Evolutionary conservation across 2,888 invertebrate genomes (phyloP).

Genomic region (Cyaniris semiargus): DNA sequence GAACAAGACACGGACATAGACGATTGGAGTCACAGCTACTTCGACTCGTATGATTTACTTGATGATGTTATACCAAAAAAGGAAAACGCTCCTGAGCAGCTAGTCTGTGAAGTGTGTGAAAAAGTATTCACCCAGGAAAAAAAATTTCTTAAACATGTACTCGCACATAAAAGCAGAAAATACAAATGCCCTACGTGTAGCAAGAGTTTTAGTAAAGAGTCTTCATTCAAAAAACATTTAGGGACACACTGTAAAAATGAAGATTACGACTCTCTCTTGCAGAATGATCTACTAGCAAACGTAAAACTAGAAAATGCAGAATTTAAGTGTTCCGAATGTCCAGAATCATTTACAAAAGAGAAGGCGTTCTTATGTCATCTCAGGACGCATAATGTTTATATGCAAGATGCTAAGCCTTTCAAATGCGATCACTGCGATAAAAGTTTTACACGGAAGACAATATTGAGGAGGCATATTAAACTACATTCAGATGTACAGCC

Average conservation of each 20-base stretch:
- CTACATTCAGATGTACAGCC: conserved; percentile 76
- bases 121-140: conserved; percentile 71
- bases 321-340: conserved; percentile 74
- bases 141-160: conserved; percentile 70
- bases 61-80: conserved; percentile 43
- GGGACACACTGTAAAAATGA: conserved; percentile 49
- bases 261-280: background rate
- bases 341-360: conserved; percentile 73
- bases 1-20: conserved; percentile 34
- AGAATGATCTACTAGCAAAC: conserved; percentile 30
- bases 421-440: conserved; percentile 75
- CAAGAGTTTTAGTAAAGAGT: conserved; percentile 54
- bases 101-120: conserved; percentile 65
- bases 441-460: conserved; percentile 60
- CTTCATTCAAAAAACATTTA: conserved; percentile 59
- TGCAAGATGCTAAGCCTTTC: conserved; percentile 51
- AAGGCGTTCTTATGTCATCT: conserved; percentile 70
- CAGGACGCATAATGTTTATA: conserved; percentile 58
- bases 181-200: conserved; percentile 55
- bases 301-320: conserved; percentile 50
- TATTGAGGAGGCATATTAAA: conserved; percentile 73
- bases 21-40: conserved; percentile 47
- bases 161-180: conserved; percentile 55
- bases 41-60: conserved; percentile 44
- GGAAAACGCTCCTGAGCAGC: conserved; percentile 44